A percentile compares a stretch with the other conserved stretches of the same genome.
Conservation (phyloP, 2,113 vertebrate genomes). For the Rhizomys pruinosus region DNA sequence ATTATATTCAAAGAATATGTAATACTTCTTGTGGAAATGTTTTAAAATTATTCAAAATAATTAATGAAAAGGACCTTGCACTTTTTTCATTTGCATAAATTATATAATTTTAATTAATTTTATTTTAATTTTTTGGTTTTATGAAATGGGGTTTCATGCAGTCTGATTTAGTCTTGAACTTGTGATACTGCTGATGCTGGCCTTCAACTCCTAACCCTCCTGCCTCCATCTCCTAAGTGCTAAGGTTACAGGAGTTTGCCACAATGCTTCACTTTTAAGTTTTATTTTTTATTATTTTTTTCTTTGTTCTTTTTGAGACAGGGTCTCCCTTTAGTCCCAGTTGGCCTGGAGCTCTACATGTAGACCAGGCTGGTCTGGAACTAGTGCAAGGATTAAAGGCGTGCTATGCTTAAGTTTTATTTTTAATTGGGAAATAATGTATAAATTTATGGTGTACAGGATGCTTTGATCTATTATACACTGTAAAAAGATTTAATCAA, state of each 20-base stretch:
- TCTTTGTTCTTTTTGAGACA: too few relatives aligned
- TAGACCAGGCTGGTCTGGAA: too few relatives aligned
- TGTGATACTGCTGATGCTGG: neutral
- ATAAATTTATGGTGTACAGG: neutral
- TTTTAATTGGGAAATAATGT: neutral
- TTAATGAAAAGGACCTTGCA: slow-evolving; percentile 5
- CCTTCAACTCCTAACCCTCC: neutral
- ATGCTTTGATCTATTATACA: neutral
- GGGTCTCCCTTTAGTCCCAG: too few relatives aligned
- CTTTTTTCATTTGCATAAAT: neutral
- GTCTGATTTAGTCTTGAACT: neutral
- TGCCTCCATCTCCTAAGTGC: neutral
- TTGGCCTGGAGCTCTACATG: too few relatives aligned
- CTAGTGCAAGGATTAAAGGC: too few relatives aligned
- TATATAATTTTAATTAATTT: too few relatives aligned
- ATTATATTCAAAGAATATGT: neutral
- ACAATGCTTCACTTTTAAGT: neutral
- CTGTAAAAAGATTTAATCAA: neutral
- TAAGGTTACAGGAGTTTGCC: neutral
- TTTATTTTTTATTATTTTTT: slow-evolving; percentile 9
- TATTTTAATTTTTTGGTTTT: slow-evolving; percentile 2
- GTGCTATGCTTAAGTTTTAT: slow-evolving; percentile 15
- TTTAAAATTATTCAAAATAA: slow-evolving; percentile 46
- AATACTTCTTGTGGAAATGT: slow-evolving; percentile 24
- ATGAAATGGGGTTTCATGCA: neutral